Percentiles rank a stretch among this genome's conserved stretches.
phyloP scores from a whole-genome alignment of 2,888 invertebrate genomes.

The Scelioninae gen. 2 region DNA sequence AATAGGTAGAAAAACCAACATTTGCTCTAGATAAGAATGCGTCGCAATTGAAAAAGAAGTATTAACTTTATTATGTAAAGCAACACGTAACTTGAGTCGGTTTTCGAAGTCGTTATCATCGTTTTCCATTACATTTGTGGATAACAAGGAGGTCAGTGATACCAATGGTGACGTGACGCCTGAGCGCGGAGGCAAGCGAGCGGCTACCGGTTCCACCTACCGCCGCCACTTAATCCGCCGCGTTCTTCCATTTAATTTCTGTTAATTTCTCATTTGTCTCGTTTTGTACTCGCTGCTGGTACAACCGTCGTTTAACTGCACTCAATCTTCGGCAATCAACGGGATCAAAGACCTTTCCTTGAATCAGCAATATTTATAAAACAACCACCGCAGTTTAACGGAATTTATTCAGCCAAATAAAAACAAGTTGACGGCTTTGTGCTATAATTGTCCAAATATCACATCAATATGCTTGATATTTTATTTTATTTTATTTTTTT shows the following conservation, averaged over 20 bases:
- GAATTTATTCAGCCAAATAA: not conserved
- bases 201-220: conserved; percentile 63
- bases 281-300: conserved; percentile 51
- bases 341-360: conserved; percentile 56
- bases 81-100: conserved; percentile 20
- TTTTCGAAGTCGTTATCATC: conserved; percentile 42
- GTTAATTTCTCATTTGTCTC: conserved; percentile 62
- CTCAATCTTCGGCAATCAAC: conserved; percentile 51
- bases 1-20: conserved; percentile 15
- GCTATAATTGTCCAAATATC: not conserved
- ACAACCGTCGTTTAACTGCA: conserved; percentile 37
- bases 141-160: conserved; percentile 69
- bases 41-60: conserved; percentile 1
- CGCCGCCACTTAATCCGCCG: conserved; percentile 51
- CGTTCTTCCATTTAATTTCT: conserved; percentile 62
- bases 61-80: conserved; percentile 39
- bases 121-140: conserved; percentile 58
- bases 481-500: not conserved
- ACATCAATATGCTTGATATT: no score
- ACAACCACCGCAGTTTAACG: conserved; percentile 4
- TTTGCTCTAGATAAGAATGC: conserved; percentile 16
- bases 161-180: conserved; percentile 62
- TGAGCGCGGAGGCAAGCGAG: conserved; percentile 27
- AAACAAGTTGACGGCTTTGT: not conserved
- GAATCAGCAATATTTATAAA: conserved; percentile 44